These are phyloP conservation scores for Cecidostiba fungosa DNA, from an alignment of 2,888 invertebrate species.

Conservation along the genomic window DNA sequence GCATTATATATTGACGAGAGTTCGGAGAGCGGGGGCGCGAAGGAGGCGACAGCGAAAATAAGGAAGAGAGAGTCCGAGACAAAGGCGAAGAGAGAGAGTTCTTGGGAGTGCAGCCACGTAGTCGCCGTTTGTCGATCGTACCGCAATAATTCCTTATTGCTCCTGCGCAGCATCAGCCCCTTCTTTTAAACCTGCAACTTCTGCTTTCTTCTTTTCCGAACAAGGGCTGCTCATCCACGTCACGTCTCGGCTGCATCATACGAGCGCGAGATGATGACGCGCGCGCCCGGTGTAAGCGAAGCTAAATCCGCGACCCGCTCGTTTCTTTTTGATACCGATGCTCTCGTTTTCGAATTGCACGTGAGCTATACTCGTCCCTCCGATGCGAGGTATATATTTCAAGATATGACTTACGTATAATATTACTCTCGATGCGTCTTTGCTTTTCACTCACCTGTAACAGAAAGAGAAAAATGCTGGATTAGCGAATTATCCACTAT, in stretches of 20 bases:
- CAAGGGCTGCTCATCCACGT: constrained; percentile 63
- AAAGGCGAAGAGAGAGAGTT: constrained; percentile 66
- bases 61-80: constrained; percentile 60
- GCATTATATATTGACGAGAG: constrained; percentile 60
- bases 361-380: neutral
- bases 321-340: neutral
- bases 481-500: constrained; percentile 46
- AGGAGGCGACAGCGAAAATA: constrained; percentile 56
- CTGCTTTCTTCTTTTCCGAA: constrained; percentile 34
- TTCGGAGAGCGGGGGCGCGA: constrained; percentile 32
- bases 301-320: constrained; percentile 28
- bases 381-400: constrained; percentile 34
- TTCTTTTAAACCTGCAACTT: constrained; percentile 54
- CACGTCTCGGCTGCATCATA: constrained; percentile 66
- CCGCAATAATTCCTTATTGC: constrained; percentile 81
- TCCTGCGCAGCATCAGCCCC: constrained; percentile 70
- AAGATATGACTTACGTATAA: constrained; percentile 14
- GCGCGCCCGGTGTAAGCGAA: constrained; percentile 57
- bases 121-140: constrained; percentile 80
- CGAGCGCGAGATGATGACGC: constrained; percentile 54
- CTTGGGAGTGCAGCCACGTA: constrained; percentile 79
- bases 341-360: constrained; percentile 8
- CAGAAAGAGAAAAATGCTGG: constrained; percentile 61
- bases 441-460: constrained; percentile 71
- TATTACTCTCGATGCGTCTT: constrained; percentile 7